Percentiles rank a stretch among this genome's conserved stretches.
phyloP scores from a whole-genome alignment of 2,888 invertebrate genomes.

The Diachrysia chrysitis region DNA sequence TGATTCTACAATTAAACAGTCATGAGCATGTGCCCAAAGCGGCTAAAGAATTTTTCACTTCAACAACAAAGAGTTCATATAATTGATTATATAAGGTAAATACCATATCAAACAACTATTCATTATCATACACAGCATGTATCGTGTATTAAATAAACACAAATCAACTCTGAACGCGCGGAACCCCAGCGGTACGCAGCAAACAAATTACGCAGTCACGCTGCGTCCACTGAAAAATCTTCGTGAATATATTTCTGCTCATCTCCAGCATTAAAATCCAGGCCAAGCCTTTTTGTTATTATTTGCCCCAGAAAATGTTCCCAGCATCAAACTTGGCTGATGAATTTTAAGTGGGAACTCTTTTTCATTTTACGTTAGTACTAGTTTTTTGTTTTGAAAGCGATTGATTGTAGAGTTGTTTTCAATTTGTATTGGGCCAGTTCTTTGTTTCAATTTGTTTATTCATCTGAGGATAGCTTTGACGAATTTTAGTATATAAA shows the following conservation, averaged over 20 bases:
- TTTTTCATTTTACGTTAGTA: conserved; percentile 36
- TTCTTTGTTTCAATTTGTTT: background rate
- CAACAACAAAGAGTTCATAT: no score
- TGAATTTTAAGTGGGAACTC: conserved; percentile 61
- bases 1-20: no score
- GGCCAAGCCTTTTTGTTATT: conserved; percentile 72
- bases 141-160: conserved; percentile 1
- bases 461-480: background rate
- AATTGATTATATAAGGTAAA: no score
- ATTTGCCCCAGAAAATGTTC: conserved; percentile 66
- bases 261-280: conserved; percentile 74
- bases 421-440: conserved; percentile 16
- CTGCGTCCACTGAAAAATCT: conserved; percentile 80
- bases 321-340: conserved; percentile 49
- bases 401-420: conserved; percentile 38
- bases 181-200: conserved; percentile 63
- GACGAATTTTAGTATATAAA: background rate
- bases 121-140: background rate
- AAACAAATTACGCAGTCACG: conserved; percentile 78
- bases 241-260: conserved; percentile 79
- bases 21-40: no score
- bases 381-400: conserved; percentile 44
- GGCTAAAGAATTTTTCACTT: no score
- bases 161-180: conserved; percentile 15
- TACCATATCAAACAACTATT: no score